A percentile compares a stretch with the other conserved stretches of the same genome.
Evolutionary conservation across 1,140 invertebrate species (phyloP).

Genomic region (Saccostrea glomerata): DNA sequence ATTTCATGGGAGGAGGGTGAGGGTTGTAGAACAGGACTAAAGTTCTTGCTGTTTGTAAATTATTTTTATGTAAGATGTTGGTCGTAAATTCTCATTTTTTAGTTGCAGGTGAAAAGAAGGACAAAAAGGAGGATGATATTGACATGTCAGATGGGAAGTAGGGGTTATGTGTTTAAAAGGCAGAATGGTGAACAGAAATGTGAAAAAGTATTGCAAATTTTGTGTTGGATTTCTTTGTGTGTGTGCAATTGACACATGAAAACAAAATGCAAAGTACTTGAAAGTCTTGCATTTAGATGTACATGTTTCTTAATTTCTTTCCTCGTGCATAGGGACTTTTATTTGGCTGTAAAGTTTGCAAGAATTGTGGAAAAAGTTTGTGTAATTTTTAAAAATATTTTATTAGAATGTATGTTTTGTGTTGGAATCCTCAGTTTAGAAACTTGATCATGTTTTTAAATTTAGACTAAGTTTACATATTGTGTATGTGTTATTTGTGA

Average conservation of each 20-base stretch:
- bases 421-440: neutral
- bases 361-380: neutral
- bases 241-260: neutral
- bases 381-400: neutral
- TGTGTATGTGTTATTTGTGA: neutral
- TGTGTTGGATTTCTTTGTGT: neutral
- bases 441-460: neutral
- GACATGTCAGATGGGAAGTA: conserved; percentile 40
- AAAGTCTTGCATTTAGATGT: neutral
- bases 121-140: conserved; percentile 68
- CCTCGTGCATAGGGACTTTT: neutral
- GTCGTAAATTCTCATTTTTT: conserved; percentile 50
- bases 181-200: neutral
- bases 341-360: neutral
- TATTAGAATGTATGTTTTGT: neutral
- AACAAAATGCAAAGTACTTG: neutral
- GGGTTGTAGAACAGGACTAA: too few species aligned
- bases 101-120: conserved; percentile 69
- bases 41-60: too few species aligned
- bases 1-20: too few species aligned
- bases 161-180: neutral
- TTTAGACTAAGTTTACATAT: neutral
- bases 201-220: neutral
- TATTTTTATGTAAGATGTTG: neutral
- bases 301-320: neutral